Conservation (phyloP, 2,888 invertebrate species). For the Bugulina stolonifera region DNA sequence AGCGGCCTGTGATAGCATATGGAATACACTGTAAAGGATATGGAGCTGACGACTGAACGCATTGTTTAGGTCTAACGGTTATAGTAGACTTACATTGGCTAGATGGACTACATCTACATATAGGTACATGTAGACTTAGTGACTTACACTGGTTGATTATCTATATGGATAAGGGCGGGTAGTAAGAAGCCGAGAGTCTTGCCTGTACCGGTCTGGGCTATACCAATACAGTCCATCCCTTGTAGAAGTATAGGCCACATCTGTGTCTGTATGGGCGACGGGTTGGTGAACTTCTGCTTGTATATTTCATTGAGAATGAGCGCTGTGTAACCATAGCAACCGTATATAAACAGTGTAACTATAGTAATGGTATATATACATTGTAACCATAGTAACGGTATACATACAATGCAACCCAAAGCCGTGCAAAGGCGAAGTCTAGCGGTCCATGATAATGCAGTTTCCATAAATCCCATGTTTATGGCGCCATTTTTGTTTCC, state of each 20-base stretch:
- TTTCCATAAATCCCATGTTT: too few species aligned
- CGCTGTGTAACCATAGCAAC: too few species aligned
- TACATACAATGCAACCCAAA: too few species aligned
- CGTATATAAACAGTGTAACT: too few species aligned
- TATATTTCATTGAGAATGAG: slow-evolving; percentile 74
- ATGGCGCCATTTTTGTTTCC: too few species aligned
- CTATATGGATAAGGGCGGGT: slow-evolving; percentile 88
- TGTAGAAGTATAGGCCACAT: slow-evolving; percentile 81
- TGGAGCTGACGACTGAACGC: too few species aligned
- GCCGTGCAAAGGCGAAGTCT: too few species aligned
- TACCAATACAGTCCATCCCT: slow-evolving; percentile 90
- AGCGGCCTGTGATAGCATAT: slow-evolving; percentile 58
- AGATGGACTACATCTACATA: not conserved
- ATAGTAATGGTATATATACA: too few species aligned
- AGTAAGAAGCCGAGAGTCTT: slow-evolving; percentile 90
- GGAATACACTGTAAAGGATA: too few species aligned
- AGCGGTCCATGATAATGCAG: too few species aligned
- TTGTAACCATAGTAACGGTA: too few species aligned
- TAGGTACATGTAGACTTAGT: too few species aligned
- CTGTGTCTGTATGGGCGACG: slow-evolving; percentile 70
- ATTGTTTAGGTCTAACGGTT: not conserved
- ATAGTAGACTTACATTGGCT: slow-evolving; percentile 38
- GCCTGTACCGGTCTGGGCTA: slow-evolving; percentile 75
- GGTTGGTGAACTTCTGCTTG: slow-evolving; percentile 72
- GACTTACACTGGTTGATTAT: slow-evolving; percentile 63